Percentiles rank a stretch among this genome's conserved stretches.
Evolutionary conservation across 2,797 vertebrate genomes (phyloP).

Genomic region (Caiman crocodilus): DNA sequence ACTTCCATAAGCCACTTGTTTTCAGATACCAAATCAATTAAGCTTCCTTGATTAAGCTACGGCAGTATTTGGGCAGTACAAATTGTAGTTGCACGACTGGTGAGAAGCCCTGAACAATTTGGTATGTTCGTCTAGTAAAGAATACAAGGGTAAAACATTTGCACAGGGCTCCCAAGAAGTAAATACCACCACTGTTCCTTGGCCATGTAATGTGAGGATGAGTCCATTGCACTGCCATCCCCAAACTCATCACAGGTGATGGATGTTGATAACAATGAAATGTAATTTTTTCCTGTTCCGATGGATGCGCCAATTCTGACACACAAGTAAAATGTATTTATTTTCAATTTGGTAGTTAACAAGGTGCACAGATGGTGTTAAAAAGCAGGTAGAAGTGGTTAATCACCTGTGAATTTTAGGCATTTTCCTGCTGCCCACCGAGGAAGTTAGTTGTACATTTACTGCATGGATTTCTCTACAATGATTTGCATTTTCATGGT

Average conservation of each 20-base stretch:
- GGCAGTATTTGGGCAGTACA: too few relatives aligned
- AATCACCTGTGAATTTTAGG: conserved; percentile 76
- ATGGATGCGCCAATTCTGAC: conserved; percentile 42
- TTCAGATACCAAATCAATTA: background rate
- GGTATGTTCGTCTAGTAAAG: too few relatives aligned
- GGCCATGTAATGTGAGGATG: background rate
- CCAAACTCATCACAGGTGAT: background rate
- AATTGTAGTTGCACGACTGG: too few relatives aligned
- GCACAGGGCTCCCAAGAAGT: background rate
- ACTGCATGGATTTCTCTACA: conserved; percentile 21
- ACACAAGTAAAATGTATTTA: conserved; percentile 61
- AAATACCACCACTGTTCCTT: background rate
- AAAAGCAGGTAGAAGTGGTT: conserved; percentile 75
- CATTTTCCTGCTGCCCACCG: conserved; percentile 60
- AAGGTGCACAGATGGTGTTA: conserved; percentile 77
- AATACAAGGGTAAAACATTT: too few relatives aligned
- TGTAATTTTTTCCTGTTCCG: conserved; percentile 38
- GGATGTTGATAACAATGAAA: conserved; percentile 28
- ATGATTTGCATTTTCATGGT: conserved; percentile 59
- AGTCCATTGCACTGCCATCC: background rate
- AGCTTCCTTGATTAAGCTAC: too few relatives aligned
- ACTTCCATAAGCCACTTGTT: background rate
- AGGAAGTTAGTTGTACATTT: conserved; percentile 55
- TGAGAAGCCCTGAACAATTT: too few relatives aligned
- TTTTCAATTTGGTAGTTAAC: conserved; percentile 74